These are phyloP conservation scores for Cinclus cinclus DNA, from an alignment of 2,113 vertebrate genomes.

Conservation along the genomic window DNA sequence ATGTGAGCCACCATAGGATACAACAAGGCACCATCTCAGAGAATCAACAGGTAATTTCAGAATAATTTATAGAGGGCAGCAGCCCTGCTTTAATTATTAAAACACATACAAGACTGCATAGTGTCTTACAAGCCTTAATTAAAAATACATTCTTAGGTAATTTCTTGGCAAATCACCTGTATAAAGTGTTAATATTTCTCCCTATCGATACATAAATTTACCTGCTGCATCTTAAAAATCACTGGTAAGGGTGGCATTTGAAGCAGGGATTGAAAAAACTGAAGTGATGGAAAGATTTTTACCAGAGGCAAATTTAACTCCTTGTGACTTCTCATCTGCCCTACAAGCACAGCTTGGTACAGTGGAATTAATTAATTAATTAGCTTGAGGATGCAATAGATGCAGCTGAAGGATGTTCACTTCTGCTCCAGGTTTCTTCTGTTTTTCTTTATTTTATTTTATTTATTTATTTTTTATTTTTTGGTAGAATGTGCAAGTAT, in stretches of 20 bases:
- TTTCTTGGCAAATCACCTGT: neutral
- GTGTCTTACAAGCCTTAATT: neutral
- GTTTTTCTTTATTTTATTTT: neutral
- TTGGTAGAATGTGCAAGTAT: neutral
- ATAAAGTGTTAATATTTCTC: neutral
- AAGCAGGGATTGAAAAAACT: neutral
- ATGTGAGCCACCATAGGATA: neutral
- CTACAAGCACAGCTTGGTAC: neutral
- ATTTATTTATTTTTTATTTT: neutral
- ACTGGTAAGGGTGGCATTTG: neutral
- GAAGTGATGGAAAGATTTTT: neutral
- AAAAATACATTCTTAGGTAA: neutral
- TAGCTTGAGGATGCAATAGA: neutral
- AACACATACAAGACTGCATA: neutral
- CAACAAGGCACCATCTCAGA: neutral
- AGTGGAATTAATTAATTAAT: neutral
- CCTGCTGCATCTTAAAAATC: neutral
- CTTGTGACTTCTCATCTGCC: neutral
- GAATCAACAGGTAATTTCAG: neutral
- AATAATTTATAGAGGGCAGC: neutral
- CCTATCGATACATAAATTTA: neutral
- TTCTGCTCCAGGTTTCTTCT: neutral
- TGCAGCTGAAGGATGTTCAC: neutral
- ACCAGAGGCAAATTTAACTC: neutral
- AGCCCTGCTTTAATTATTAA: neutral